phyloP scores from a whole-genome alignment of 2,797 vertebrate species.

The Sandelia bainsii region DNA sequence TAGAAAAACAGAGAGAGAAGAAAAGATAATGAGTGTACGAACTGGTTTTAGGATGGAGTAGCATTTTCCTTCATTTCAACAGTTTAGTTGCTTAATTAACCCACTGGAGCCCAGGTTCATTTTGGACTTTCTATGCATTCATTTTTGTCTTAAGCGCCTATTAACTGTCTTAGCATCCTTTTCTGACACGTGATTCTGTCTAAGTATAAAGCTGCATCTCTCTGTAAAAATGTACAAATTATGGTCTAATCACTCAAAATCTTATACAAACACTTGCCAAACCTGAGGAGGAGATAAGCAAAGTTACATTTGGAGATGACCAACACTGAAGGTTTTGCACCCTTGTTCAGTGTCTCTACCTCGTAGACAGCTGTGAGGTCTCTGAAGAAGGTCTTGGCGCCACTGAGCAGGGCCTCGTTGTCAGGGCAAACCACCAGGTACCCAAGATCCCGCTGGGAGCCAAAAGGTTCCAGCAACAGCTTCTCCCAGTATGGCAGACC shows the following conservation, averaged over 20 bases:
- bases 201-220: background rate
- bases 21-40: background rate
- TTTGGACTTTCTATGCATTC: background rate
- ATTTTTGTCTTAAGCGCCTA: background rate
- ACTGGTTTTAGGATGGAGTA: background rate
- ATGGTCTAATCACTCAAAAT: no score
- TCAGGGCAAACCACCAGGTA: constrained; percentile 99
- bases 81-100: background rate
- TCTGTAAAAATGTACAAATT: background rate
- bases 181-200: background rate
- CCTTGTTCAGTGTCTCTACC: constrained; percentile 75
- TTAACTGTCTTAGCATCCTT: background rate
- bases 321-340: background rate
- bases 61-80: background rate
- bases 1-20: constrained; percentile 25
- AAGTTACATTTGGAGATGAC: background rate
- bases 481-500: constrained; percentile 98
- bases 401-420: constrained; percentile 95
- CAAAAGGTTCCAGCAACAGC: constrained; percentile 96
- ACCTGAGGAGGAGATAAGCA: background rate
- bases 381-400: constrained; percentile 96
- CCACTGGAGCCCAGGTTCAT: background rate
- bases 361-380: constrained; percentile 98
- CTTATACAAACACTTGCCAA: background rate
- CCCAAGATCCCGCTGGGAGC: constrained; percentile 95